These are phyloP conservation scores for Phrynocephalus forsythii DNA, from an alignment of 2,797 vertebrate genomes.

Conservation along the genomic window DNA sequence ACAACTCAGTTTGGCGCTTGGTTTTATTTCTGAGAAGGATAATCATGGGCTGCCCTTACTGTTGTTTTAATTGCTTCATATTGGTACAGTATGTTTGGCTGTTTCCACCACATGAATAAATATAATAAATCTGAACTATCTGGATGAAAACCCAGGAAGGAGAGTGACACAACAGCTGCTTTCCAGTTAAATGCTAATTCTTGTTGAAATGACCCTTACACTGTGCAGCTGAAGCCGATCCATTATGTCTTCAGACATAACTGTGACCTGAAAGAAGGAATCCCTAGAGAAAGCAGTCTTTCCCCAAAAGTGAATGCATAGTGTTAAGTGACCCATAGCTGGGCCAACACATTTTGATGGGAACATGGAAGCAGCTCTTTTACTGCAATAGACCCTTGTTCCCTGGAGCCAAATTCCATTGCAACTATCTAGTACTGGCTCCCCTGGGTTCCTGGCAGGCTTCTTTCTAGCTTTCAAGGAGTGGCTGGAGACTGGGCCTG, in stretches of 20 bases:
- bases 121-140: neutral
- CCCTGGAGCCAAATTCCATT: no score
- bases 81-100: neutral
- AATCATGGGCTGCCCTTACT: no score
- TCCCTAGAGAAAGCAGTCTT: slow-evolving; percentile 57
- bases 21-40: no score
- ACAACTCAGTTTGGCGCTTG: neutral
- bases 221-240: slow-evolving; percentile 58
- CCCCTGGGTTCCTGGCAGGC: no score
- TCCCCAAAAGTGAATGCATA: neutral
- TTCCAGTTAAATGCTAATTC: neutral
- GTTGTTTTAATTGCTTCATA: neutral
- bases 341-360: neutral
- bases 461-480: no score
- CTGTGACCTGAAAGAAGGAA: slow-evolving; percentile 70
- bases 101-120: neutral
- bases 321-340: no score
- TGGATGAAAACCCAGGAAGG: neutral
- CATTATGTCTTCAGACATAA: slow-evolving; percentile 69
- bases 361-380: no score
- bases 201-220: neutral
- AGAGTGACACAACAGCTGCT: neutral
- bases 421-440: no score
- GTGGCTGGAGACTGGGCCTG: no score
- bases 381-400: no score